Evolutionary conservation across 2,797 vertebrate species (phyloP).

Genomic region (Cryptoblepharus egeriae): DNA sequence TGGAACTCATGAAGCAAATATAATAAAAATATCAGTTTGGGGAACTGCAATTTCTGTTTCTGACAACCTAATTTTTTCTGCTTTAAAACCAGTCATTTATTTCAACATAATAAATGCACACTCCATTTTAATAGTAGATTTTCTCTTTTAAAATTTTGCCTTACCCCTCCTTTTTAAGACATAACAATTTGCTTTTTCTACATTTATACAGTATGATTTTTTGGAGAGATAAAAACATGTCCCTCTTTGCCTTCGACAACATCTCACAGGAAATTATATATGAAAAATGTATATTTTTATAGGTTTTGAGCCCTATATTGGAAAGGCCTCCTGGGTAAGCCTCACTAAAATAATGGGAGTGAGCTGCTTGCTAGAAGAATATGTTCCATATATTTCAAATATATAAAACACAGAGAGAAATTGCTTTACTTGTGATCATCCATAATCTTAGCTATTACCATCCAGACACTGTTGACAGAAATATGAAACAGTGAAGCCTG

Average conservation of each 20-base stretch:
- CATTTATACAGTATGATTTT: not conserved
- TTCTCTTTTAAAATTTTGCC: not conserved
- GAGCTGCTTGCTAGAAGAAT: not conserved
- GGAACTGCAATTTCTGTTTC: slow-evolving; percentile 11
- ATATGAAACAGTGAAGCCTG: not conserved
- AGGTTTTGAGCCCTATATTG: not conserved
- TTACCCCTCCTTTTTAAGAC: slow-evolving; percentile 31
- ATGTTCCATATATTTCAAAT: not conserved
- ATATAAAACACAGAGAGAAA: not conserved
- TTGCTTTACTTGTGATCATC: not conserved
- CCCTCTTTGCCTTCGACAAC: not conserved
- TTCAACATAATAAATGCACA: not conserved
- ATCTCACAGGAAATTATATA: not conserved
- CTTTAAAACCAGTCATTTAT: slow-evolving; percentile 16
- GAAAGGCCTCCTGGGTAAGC: not conserved
- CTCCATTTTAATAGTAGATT: not conserved
- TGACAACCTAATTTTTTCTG: not conserved
- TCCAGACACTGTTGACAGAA: not conserved
- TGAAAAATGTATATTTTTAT: not conserved
- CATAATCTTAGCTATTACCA: slow-evolving; percentile 6
- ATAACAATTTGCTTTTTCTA: not conserved
- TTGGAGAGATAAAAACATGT: not conserved
- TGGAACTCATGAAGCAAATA: not conserved
- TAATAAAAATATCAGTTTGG: not conserved
- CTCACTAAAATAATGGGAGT: not conserved